A percentile compares a stretch with the other conserved stretches of the same genome.
These are phyloP conservation scores for Mylabris sibirica DNA, from an alignment of 2,888 invertebrate genomes.

Conservation along the genomic window DNA sequence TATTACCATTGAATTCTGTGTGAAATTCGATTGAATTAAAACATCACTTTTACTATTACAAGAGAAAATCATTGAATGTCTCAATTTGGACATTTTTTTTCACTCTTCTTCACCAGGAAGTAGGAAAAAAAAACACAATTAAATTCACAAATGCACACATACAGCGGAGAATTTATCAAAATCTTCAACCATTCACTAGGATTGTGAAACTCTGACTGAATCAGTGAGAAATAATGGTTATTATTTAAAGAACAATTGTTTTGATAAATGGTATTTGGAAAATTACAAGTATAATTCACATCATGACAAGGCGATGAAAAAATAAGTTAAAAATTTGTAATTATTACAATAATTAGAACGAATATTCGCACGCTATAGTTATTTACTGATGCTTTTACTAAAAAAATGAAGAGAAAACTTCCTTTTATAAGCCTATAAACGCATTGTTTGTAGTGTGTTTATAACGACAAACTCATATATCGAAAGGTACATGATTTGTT, in stretches of 20 bases:
- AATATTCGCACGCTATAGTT: not conserved
- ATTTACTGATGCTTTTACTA: not conserved
- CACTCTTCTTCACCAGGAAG: no score
- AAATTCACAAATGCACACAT: constrained; percentile 20
- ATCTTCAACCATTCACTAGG: not conserved
- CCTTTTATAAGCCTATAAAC: not conserved
- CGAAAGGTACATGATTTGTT: no score
- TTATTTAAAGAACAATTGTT: no score
- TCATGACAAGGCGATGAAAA: constrained; percentile 9
- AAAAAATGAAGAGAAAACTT: not conserved
- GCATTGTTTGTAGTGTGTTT: no score
- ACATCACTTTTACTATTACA: constrained; percentile 41
- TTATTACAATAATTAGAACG: constrained; percentile 21
- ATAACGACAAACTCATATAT: no score
- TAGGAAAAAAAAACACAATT: constrained; percentile 15
- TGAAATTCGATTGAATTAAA: constrained; percentile 28
- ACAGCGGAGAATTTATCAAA: not conserved
- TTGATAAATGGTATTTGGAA: constrained; percentile 13
- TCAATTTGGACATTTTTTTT: constrained; percentile 61
- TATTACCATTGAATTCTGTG: constrained; percentile 28
- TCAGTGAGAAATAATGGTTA: not conserved
- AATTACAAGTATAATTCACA: not conserved
- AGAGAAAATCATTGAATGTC: constrained; percentile 58
- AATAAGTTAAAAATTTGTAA: constrained; percentile 10
- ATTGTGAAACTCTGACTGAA: constrained; percentile 23